These are phyloP conservation scores for Ectobius pallidus DNA, from an alignment of 2,888 invertebrate species.

Conservation along the genomic window DNA sequence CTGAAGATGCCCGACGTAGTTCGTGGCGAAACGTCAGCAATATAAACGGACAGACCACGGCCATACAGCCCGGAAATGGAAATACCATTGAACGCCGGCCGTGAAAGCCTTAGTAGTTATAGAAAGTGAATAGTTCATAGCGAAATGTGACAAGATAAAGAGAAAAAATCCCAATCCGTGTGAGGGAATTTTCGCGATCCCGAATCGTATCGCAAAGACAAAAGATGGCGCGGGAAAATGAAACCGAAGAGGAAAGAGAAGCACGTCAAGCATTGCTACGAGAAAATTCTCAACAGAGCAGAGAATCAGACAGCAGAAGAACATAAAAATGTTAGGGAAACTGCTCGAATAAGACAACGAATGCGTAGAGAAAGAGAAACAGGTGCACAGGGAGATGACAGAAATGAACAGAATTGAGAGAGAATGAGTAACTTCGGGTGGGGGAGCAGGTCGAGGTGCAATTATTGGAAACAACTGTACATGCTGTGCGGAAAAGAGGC, in stretches of 20 bases:
- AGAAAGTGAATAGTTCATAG: no score
- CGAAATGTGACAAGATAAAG: constrained; percentile 18
- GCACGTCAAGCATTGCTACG: background rate
- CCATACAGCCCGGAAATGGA: no score
- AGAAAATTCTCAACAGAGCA: no score
- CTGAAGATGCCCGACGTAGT: no score
- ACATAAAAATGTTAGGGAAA: constrained; percentile 6
- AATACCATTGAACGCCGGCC: no score
- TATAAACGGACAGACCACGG: no score
- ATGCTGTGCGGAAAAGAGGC: constrained; percentile 21
- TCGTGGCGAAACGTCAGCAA: no score
- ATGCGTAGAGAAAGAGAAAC: background rate
- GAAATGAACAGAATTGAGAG: constrained; percentile 14
- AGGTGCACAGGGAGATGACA: constrained; percentile 10
- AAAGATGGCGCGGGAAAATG: background rate
- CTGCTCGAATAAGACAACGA: constrained; percentile 5
- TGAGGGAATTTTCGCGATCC: no score
- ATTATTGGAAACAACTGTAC: background rate
- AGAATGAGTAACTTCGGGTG: constrained; percentile 10
- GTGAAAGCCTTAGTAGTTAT: no score
- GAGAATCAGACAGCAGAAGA: background rate
- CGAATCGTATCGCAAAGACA: constrained; percentile 2
- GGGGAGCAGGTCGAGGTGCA: constrained; percentile 11
- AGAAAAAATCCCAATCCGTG: background rate
- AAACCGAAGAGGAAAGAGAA: background rate